Base-by-base conservation (phyloP, 2,888 invertebrate genomes). In the Mythimna albipuncta region DNA sequence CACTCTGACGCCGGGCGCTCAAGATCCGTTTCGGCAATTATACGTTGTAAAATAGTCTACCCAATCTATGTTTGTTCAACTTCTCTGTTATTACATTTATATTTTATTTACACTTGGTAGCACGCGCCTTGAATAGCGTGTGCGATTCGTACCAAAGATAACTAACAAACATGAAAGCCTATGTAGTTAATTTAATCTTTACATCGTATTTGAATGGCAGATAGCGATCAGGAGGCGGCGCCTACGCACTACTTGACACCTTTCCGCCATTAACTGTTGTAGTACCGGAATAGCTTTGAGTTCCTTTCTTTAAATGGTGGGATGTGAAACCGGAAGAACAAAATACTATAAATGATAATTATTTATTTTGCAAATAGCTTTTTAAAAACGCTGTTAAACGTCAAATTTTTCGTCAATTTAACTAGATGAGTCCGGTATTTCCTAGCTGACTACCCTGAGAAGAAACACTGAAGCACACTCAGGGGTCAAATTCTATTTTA, bases 181-280 rank as follows among this genome's bases (percentile, higher is more conserved):
- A 65, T 77, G 76, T 62, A 32, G 78, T 75, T 77, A 76, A 64
- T 65, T 65, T 77, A 77, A 76, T 76, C 72, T 62, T 44, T 72
- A 76, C 78, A 76, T 77, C 72, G 52, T 71, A 54, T 77, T 77
- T 76, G 44, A 72, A 57, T 67, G 59, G 57, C 54, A 44, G 77
- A 77, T 67, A 61, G 21, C 19, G 11, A 77, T 64, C 59, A 52
- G 26, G 41, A 44, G 77, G 72, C 64, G 62, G 62, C 19, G 19
- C 78, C 58, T n/a, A 9, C 65, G 13, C 38, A 68, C 26, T 7
- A 19, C 38, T 13, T 2, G 52, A 73, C 73, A 67, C 44, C 44
- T 74, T 50, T 50, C 65, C 26, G 50, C 26, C 50, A 47, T 13
- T 55, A 54, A 21, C 54, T 19, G 13, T 32, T 13, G 7, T 2